A percentile compares a stretch with the other conserved stretches of the same genome.
Conservation (phyloP, 2,113 vertebrate genomes). For the Lophius piscatorius region DNA sequence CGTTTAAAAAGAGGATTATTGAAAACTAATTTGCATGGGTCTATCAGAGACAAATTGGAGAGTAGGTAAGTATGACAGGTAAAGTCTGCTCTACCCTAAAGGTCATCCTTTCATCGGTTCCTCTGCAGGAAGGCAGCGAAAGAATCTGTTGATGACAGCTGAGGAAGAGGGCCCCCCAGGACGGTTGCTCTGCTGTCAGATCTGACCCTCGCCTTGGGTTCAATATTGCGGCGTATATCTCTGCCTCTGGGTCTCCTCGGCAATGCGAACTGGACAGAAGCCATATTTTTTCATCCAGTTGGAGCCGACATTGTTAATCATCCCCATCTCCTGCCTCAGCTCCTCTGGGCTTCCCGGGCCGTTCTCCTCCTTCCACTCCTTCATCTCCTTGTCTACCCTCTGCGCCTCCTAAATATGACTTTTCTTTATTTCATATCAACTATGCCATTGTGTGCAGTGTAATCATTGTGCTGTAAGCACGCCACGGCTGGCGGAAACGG, state of each 20-base stretch:
- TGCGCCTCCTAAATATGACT: constrained; percentile 18
- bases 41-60: constrained; percentile 17
- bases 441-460: not conserved
- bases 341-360: constrained; percentile 18
- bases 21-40: constrained; percentile 31
- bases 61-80: too few species aligned
- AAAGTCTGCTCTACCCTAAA: constrained; percentile 17
- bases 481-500: not conserved
- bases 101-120: constrained; percentile 20
- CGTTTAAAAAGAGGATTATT: too few species aligned
- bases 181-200: constrained; percentile 37
- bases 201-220: constrained; percentile 19
- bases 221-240: constrained; percentile 35
- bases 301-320: constrained; percentile 42
- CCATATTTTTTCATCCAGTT: constrained; percentile 26
- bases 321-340: constrained; percentile 14
- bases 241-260: constrained; percentile 28
- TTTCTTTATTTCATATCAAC: constrained; percentile 1
- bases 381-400: constrained; percentile 9
- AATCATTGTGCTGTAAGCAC: not conserved
- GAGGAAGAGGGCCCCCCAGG: constrained; percentile 16
- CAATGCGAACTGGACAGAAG: constrained; percentile 27
- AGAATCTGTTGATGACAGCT: constrained; percentile 20
- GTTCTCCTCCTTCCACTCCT: not conserved
- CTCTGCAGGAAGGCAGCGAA: not conserved